phyloP scores from a whole-genome alignment of 2,113 vertebrate genomes.

The Tachycineta bicolor region DNA sequence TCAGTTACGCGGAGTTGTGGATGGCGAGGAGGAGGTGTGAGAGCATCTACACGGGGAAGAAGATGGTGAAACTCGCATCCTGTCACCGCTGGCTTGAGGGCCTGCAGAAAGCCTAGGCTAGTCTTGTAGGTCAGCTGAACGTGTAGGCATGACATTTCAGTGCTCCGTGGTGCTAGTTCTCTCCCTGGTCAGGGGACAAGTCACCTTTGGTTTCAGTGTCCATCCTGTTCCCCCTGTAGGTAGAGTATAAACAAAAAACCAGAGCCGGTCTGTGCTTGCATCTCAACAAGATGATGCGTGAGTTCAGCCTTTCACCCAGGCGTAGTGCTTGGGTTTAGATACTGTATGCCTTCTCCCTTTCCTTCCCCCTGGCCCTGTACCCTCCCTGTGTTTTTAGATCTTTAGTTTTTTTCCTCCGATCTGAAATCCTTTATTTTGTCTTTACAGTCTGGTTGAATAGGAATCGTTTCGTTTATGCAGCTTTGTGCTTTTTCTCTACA shows the following conservation, averaged over 20 bases:
- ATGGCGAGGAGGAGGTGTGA: not conserved
- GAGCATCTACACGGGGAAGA: not conserved
- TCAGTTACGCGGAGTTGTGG: not conserved
- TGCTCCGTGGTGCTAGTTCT: not conserved
- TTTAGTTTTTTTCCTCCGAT: not conserved
- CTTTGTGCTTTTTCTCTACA: constrained; percentile 38
- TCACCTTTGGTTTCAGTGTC: not conserved
- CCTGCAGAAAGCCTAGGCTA: not conserved
- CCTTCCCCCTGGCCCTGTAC: accelerated
- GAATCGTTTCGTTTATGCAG: constrained; percentile 43
- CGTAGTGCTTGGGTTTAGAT: not conserved
- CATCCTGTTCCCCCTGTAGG: not conserved
- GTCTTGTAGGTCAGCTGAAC: not conserved
- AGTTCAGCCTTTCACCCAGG: not conserved
- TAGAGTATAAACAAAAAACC: not conserved
- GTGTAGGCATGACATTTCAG: not conserved
- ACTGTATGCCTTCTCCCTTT: not conserved
- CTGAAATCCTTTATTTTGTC: constrained; percentile 64
- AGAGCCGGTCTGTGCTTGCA: not conserved
- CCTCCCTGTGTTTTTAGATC: not conserved
- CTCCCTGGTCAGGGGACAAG: not conserved
- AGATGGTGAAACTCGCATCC: not conserved
- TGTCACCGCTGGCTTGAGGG: not conserved
- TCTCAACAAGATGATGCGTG: not conserved
- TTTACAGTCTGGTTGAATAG: constrained; percentile 63